Base-by-base conservation (phyloP, 2,888 invertebrate species). In the Drosophila tanythrix region DNA sequence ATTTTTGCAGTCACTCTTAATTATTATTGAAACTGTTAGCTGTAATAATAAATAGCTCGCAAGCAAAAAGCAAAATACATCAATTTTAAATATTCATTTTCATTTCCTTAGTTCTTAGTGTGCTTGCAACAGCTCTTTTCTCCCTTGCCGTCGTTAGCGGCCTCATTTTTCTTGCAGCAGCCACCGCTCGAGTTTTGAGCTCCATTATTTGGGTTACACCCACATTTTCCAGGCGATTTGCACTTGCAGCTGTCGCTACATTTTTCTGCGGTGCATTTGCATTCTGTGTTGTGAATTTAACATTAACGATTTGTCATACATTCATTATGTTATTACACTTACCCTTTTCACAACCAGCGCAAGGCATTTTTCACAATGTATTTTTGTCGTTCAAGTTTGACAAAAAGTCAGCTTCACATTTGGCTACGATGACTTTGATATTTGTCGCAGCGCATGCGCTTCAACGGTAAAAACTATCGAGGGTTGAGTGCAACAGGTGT, bases 221-320 rank as follows among this genome's bases (percentile, higher is more conserved):
- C 67, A 33, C 86, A 89, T 50, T 87, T 79, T 2, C 65, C 86
- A 18, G 79, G 81, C 4, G 64, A 59, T 15, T 76, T 86, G 76
- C 92, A 92, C 68, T 92, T 92, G 79, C 93, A 92, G 38, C 72
- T 70, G 15, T 90, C 90, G 50, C 82, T 83, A 52, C 93, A 92
- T 56, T 91, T 93, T 27, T 90, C 84, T 10, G 82, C 56, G 11
- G 91, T 91, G 83, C 93, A 93, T 71, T 92, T 92, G 78, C 93
- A 92, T 52, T 88, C 92, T 93, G 62, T 27, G 46, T 3, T n/a
- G 4, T 8, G 11, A 35, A 43, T 13, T 40, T 1, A n/a, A 52
- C 0, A 18, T 21, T 25, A 36, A 4, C 15, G 13, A 38, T 13
- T 46, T 36, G 2, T 35, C 11, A 10, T n/a, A 29, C 18, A 18